Conservation (phyloP, 2,113 vertebrate genomes). For the Psilopsiagon aymara region DNA sequence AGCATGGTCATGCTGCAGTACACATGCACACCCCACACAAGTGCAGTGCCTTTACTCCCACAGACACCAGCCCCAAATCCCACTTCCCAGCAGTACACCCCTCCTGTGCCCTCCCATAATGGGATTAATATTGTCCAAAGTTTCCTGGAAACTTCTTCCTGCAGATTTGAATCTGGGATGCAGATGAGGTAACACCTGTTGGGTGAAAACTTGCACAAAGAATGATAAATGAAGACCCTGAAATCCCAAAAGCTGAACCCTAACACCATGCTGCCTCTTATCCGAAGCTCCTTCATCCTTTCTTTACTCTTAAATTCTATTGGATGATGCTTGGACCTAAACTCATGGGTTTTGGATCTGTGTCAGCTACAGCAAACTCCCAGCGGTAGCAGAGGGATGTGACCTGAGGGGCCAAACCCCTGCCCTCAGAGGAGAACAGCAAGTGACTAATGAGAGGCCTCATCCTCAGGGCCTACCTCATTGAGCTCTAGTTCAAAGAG, state of each 20-base stretch:
- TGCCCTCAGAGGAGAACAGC: neutral
- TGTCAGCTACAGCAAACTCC: neutral
- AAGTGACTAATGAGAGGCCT: neutral
- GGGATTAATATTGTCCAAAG: neutral
- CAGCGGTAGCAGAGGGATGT: neutral
- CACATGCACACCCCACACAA: neutral
- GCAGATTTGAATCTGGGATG: neutral
- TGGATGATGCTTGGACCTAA: neutral
- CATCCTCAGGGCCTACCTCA: neutral
- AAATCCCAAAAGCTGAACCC: neutral
- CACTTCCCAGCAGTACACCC: neutral
- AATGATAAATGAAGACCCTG: neutral
- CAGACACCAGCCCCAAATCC: neutral
- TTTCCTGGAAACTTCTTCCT: neutral
- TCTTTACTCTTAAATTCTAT: neutral
- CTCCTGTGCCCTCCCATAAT: neutral
- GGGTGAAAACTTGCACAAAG: neutral
- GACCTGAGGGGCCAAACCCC: neutral
- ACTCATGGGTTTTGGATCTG: neutral
- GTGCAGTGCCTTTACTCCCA: neutral
- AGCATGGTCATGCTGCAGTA: rapidly evolving
- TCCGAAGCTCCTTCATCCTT: neutral
- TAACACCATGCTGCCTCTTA: neutral
- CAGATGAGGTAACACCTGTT: neutral
- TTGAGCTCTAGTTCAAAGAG: conserved; percentile 36